These are phyloP conservation scores for Tachyglossus aculeatus DNA, from an alignment of 2,797 vertebrate genomes.

Conservation along the genomic window DNA sequence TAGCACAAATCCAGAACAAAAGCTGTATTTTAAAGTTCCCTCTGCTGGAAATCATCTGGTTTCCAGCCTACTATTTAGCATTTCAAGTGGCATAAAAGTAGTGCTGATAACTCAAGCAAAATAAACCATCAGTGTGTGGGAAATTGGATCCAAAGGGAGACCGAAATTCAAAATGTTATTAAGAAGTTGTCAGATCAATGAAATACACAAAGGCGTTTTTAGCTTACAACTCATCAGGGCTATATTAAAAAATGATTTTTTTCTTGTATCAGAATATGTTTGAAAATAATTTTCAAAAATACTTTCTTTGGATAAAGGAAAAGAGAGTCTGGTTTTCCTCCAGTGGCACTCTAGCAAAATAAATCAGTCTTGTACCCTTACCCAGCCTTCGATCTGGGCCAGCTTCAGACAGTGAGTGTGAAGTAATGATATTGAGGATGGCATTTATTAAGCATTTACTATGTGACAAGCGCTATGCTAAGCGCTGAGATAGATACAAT, in stretches of 20 bases:
- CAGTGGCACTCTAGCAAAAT: accelerated
- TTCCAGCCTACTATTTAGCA: slow-evolving; percentile 39
- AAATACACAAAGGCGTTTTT: slow-evolving; percentile 1
- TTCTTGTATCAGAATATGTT: background rate
- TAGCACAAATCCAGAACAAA: slow-evolving; percentile 42
- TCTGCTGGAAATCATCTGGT: slow-evolving; percentile 24
- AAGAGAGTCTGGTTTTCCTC: background rate
- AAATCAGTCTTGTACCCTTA: no score
- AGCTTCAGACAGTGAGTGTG: no score
- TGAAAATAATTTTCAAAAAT: background rate
- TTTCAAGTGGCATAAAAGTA: slow-evolving; percentile 22
- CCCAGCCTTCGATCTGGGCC: no score
- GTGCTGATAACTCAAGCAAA: slow-evolving; percentile 35
- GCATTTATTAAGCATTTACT: no score
- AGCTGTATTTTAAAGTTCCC: slow-evolving; percentile 37
- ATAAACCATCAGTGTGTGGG: background rate
- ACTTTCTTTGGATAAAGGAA: background rate
- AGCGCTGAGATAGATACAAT: no score
- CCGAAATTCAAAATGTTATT: slow-evolving; percentile 20
- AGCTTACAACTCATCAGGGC: background rate
- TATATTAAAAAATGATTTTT: slow-evolving; percentile 6
- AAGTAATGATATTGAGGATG: no score
- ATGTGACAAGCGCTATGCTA: no score
- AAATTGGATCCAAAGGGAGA: slow-evolving; percentile 29
- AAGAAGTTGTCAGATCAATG: slow-evolving; percentile 34